These are phyloP conservation scores for Pterocles gutturalis DNA, from an alignment of 2,113 vertebrate genomes.

Conservation along the genomic window DNA sequence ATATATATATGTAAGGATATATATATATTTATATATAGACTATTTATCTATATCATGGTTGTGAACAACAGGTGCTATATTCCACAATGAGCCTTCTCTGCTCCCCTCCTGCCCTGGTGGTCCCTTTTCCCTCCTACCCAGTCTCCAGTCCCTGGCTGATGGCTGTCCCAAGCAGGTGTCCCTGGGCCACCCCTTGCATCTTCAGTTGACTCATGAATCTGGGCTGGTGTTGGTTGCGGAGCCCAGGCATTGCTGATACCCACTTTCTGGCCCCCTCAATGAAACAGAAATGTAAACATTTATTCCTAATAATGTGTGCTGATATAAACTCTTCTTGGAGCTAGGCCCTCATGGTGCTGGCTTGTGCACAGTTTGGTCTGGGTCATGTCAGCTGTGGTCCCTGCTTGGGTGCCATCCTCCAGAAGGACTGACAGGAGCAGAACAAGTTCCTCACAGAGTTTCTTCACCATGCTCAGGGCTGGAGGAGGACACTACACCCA, in stretches of 20 bases:
- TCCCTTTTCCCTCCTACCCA: neutral
- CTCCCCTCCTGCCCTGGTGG: neutral
- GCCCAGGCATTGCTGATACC: accelerated
- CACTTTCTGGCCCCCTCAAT: neutral
- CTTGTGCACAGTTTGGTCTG: accelerated
- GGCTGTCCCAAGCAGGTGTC: neutral
- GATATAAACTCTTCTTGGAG: neutral
- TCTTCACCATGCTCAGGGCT: neutral
- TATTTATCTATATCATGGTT: accelerated
- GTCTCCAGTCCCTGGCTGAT: neutral
- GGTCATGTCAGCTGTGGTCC: neutral
- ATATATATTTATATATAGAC: too few species aligned
- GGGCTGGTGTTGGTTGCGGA: neutral
- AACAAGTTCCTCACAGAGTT: neutral
- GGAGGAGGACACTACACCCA: neutral
- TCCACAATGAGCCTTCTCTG: neutral
- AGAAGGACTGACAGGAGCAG: neutral
- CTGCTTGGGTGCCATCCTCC: neutral
- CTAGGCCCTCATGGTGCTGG: neutral
- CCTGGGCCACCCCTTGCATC: neutral
- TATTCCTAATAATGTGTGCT: neutral
- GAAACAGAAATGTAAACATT: neutral
- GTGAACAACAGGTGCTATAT: neutral
- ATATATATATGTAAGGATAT: too few species aligned
- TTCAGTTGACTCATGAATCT: neutral